phyloP scores from a whole-genome alignment of 2,888 invertebrate species.

The Hecatera dysodea region DNA sequence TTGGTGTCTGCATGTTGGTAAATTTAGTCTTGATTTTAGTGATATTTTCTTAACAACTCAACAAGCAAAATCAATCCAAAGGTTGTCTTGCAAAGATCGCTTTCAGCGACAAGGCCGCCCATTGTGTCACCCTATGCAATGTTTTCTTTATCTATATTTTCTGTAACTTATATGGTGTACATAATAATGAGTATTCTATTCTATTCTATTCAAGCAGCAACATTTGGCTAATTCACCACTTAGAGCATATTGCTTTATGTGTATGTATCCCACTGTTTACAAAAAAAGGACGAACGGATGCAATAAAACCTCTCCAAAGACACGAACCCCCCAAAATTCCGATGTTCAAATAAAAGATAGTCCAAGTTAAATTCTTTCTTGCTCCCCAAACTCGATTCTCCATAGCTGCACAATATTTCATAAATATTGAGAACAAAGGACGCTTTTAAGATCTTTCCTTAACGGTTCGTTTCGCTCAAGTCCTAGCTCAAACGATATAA shows the following conservation, averaged over 20 bases:
- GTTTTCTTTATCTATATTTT: no score
- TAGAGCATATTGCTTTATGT: background rate
- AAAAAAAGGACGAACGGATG: slow-evolving; percentile 19
- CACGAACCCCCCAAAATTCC: slow-evolving; percentile 35
- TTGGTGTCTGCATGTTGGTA: background rate
- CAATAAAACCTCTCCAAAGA: slow-evolving; percentile 51
- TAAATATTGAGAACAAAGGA: slow-evolving; percentile 64
- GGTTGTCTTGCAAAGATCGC: no score
- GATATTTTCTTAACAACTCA: background rate
- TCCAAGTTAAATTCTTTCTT: slow-evolving; percentile 47
- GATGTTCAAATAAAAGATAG: slow-evolving; percentile 51
- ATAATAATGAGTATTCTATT: no score
- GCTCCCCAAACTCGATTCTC: slow-evolving; percentile 51
- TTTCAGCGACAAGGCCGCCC: no score
- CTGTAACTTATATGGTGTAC: no score
- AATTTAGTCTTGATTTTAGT: background rate
- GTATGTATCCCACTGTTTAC: slow-evolving; percentile 2
- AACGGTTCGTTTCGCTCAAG: slow-evolving; percentile 57
- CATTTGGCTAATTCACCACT: background rate
- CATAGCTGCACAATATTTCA: slow-evolving; percentile 52
- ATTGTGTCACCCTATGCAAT: no score
- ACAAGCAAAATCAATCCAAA: no score
- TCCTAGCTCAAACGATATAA: slow-evolving; percentile 53
- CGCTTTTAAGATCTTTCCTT: slow-evolving; percentile 58
- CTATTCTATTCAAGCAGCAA: no score